Base-by-base conservation (phyloP, 2,113 vertebrate genomes). In the Salminus brasiliensis region DNA sequence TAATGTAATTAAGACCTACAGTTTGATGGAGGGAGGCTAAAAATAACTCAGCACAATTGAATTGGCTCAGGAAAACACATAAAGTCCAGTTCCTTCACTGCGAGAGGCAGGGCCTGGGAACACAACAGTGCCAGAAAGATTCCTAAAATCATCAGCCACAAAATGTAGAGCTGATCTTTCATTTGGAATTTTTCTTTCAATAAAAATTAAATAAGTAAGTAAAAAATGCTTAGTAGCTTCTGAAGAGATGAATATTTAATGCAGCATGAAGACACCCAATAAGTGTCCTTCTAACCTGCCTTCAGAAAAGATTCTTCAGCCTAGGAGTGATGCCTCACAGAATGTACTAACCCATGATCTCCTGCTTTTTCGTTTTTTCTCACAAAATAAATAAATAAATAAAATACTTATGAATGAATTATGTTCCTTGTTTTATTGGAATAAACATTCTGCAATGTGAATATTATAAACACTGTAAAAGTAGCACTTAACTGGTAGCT, bases 1-100 rank as follows among this genome's bases (percentile, higher is more conserved):
- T n/a, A 85, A 83, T 78, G 65, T 77, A 71, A 83, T 85, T 85
- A 83, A 78, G 74, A 84, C 59, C 75, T 74, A 70, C 78, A 39
- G 66, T 68, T 53, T 77, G 74, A 83, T 81, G 74, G 78, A 81
- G 63, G 65, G 34, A 60, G 34, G 27, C 82, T 81, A 84, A 74
- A 84, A 78, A 84, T 81, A 81, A 23, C 79, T 65, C 1, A 7
- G 29, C 57, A 78, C 68, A 84, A 81, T 66, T 77, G 45, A 81
- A 73, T 74, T 84, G 53, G 62, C 63, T 68, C 15, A 9, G 36
- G 67, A 81, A 71, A 76, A 72, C 45, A 72, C 73, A 43, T n/a
- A n/a, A n/a, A n/a, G 66, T 65, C 34, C 70, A 30, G 55, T 49
- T 78, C 41, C 23, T 71, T 30, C n/a, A 21, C 21, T 45, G 39